Conservation (phyloP, 2,113 vertebrate genomes). For the Protomyctophum bolini region DNA sequence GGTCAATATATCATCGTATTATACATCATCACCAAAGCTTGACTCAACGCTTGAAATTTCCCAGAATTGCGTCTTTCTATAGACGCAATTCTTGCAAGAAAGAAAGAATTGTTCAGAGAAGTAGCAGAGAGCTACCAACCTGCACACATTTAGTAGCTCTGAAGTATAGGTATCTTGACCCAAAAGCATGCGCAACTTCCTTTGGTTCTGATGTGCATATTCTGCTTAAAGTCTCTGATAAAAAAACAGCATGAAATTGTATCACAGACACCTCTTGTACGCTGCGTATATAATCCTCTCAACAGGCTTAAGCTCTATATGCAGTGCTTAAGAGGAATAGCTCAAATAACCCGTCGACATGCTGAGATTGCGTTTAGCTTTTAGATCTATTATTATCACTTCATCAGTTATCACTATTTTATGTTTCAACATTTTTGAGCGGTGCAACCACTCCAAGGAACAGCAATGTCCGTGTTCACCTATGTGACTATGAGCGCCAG, state of each 20-base stretch:
- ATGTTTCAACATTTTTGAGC: too few species aligned
- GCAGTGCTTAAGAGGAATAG: slow-evolving; percentile 4
- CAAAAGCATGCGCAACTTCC: slow-evolving; percentile 13
- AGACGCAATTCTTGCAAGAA: too few species aligned
- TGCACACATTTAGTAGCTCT: too few species aligned
- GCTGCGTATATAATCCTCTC: slow-evolving; percentile 7
- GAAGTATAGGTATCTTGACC: slow-evolving; percentile 15
- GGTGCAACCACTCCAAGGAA: too few species aligned
- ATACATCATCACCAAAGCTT: slow-evolving; percentile 17
- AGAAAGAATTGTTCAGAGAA: not conserved
- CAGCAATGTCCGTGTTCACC: too few species aligned
- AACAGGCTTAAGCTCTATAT: not conserved
- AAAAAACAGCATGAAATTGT: slow-evolving; percentile 44
- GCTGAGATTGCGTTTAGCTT: too few species aligned
- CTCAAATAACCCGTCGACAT: not conserved
- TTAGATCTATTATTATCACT: too few species aligned
- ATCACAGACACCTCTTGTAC: slow-evolving; percentile 26
- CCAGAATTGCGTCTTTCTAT: not conserved
- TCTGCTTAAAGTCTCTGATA: slow-evolving; percentile 44
- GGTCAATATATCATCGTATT: too few species aligned
- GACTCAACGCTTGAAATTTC: not conserved
- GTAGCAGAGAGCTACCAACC: too few species aligned
- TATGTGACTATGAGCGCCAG: too few species aligned
- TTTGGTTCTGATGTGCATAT: slow-evolving; percentile 13
- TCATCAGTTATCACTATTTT: too few species aligned